Evolutionary conservation across 2,797 vertebrate species (phyloP).

Genomic region (Oreochromis grahami): DNA sequence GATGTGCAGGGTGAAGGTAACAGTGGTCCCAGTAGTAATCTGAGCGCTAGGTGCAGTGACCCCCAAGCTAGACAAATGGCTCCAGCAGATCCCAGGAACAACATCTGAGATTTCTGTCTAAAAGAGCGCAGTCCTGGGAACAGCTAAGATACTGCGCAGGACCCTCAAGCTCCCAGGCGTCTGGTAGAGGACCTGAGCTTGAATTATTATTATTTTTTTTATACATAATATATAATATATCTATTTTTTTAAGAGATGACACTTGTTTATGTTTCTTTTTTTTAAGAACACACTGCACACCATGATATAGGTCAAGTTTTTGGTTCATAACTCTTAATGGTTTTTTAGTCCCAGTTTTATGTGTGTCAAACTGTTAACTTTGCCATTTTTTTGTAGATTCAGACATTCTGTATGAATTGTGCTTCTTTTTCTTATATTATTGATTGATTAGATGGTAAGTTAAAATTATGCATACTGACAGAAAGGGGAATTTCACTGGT

Average conservation of each 20-base stretch:
- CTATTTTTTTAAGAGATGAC: background rate
- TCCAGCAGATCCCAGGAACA: too few relatives aligned
- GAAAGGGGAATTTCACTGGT: background rate
- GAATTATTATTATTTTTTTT: background rate
- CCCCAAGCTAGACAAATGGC: too few relatives aligned
- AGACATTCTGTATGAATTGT: background rate
- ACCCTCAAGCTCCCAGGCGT: background rate
- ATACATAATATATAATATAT: background rate
- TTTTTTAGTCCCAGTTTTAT: background rate
- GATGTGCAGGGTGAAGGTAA: too few relatives aligned
- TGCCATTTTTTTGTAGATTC: background rate
- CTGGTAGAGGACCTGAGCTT: background rate
- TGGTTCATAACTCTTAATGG: background rate
- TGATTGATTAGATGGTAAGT: background rate
- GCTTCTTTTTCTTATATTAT: background rate
- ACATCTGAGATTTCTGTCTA: too few relatives aligned
- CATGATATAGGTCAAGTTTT: background rate
- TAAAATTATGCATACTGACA: background rate
- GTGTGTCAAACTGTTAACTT: background rate
- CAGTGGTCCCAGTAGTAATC: too few relatives aligned
- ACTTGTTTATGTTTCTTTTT: background rate
- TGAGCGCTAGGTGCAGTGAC: too few relatives aligned
- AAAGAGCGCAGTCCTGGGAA: too few relatives aligned
- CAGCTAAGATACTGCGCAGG: background rate
- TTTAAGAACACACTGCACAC: background rate